Evolutionary conservation across 2,888 invertebrate genomes (phyloP), one percentile per base, ranked within the genome.

Genomic region (Griposia aprilina): DNA sequence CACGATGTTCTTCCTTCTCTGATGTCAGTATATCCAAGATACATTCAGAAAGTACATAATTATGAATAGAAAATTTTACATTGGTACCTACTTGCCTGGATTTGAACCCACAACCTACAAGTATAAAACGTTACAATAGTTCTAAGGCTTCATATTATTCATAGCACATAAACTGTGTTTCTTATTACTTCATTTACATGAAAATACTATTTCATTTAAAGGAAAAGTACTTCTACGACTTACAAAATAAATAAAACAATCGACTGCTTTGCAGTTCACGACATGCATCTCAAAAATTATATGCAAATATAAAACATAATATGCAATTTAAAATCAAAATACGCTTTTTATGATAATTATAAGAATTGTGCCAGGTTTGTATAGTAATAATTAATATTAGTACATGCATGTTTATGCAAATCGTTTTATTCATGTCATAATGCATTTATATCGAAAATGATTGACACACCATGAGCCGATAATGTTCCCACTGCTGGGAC

Each of bases 391-490:
- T 26, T 36, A n/a, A 0, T 20, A 66, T 26, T 26, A 4, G 26
- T 48, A 48, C n/a, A n/a, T n/a, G n/a, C n/a, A n/a, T n/a, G n/a
- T 83, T 8, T 48, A 78, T 69, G 65, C 59, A 77, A 80, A 83
- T 69, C 13, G 20, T 55, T 74, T 8, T 66, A 62, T 59, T 41
- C n/a, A 45, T 63, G 30, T 67, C n/a, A 30, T 59, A 45, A 65
- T 65, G 77, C 63, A 65, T 83, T 68, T 65, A 60, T 59, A 69
- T 69, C 65, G 48, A 17, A 48, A 20, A 36, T 36, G 30, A 36
- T 36, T 36, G 30, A 36, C 30, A 36, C 1, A 36, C 3, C 1
- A 36, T 36, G 2, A 36, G 30, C 30, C 30, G 1, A 36, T 3
- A 36, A 36, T 36, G 30, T 36, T 36, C 30, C 30, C 30, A 36